These are phyloP conservation scores for Arion vulgaris DNA, from an alignment of 1,140 invertebrate genomes.

Conservation along the genomic window DNA sequence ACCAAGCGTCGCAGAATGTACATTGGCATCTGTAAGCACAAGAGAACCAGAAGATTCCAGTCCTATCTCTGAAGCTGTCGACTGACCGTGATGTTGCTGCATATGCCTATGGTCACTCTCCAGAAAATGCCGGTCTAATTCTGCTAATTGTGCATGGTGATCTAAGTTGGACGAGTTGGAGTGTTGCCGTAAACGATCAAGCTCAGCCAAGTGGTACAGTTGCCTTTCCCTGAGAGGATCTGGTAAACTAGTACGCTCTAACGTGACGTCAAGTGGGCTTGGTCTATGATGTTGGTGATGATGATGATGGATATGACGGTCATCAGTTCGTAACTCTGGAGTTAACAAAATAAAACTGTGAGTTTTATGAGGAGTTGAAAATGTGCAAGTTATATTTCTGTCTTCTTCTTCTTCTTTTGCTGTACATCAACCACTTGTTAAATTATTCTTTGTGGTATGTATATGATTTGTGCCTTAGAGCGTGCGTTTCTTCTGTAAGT, in stretches of 20 bases:
- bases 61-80: neutral
- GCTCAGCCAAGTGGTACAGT: constrained; percentile 6
- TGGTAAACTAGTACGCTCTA: neutral
- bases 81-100: neutral
- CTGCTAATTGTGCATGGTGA: neutral
- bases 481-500: no score
- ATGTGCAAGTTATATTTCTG: no score
- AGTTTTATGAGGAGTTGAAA: no score
- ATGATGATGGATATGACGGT: constrained; percentile 31
- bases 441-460: no score
- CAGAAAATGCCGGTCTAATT: neutral
- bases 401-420: no score
- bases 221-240: constrained; percentile 31
- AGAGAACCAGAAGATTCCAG: neutral
- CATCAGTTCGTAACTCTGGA: constrained; percentile 32
- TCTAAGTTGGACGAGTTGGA: neutral
- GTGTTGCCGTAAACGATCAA: constrained; percentile 11
- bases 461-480: no score
- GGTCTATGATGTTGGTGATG: constrained; percentile 24
- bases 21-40: neutral
- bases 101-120: neutral
- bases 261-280: neutral
- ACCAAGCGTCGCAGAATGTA: neutral
- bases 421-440: no score
- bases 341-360: neutral